phyloP scores from a whole-genome alignment of 1,140 invertebrate genomes.

The Atopsyche davidsoni region DNA sequence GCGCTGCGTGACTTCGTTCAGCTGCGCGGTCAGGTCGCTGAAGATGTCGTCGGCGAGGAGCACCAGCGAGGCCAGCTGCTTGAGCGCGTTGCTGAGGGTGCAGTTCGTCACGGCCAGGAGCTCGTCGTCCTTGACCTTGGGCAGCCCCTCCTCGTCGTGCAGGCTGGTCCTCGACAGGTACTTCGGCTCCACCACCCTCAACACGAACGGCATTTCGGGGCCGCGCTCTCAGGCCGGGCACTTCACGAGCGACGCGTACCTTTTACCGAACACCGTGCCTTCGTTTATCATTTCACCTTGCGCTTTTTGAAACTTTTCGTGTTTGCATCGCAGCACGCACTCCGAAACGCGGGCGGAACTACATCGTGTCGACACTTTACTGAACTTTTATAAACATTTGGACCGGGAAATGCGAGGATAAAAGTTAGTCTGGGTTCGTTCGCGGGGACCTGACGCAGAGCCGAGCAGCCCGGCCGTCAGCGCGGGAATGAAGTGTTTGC shows the following conservation, averaged over 20 bases:
- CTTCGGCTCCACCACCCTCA: constrained; percentile 62
- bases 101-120: constrained; percentile 70
- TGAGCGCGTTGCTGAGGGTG: constrained; percentile 66
- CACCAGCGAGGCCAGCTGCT: constrained; percentile 72
- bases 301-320: constrained; percentile 9
- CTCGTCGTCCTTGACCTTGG: constrained; percentile 58
- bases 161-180: constrained; percentile 58
- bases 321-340: constrained; percentile 2
- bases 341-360: constrained; percentile 5
- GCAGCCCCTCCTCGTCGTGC: constrained; percentile 50
- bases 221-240: not conserved
- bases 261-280: too few species aligned
- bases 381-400: too few species aligned
- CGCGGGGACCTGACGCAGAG: not conserved
- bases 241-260: not conserved
- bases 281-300: not conserved
- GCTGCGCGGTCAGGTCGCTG: constrained; percentile 61
- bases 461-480: constrained; percentile 8
- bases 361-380: constrained; percentile 1
- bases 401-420: too few species aligned
- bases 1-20: constrained; percentile 60
- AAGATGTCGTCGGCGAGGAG: constrained; percentile 72
- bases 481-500: constrained; percentile 13
- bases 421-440: too few species aligned
- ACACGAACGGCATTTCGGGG: constrained; percentile 66